phyloP scores from a whole-genome alignment of 2,797 vertebrate genomes.

The Ispidina lecontei region DNA sequence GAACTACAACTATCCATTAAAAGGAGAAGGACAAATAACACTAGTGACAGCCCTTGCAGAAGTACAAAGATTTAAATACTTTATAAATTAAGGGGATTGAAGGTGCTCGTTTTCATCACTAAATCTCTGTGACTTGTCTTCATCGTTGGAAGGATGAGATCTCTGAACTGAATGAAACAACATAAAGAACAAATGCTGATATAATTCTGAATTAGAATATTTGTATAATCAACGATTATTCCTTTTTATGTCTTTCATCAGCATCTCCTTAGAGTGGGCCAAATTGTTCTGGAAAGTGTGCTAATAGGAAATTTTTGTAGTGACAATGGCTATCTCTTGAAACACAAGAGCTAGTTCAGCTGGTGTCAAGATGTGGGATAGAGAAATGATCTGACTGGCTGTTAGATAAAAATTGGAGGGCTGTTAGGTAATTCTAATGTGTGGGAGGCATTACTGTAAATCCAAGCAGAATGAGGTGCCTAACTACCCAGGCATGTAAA shows the following conservation, averaged over 20 bases:
- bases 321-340: neutral
- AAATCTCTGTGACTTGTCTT: constrained; percentile 16
- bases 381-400: neutral
- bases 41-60: constrained; percentile 50
- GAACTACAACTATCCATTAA: constrained; percentile 28
- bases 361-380: neutral
- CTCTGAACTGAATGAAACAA: constrained; percentile 19
- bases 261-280: neutral
- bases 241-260: neutral
- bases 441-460: neutral
- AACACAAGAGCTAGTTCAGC: neutral
- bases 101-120: constrained; percentile 51
- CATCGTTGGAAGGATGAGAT: neutral
- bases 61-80: constrained; percentile 62
- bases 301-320: neutral
- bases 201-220: neutral
- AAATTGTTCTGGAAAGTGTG: neutral
- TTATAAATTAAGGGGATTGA: constrained; percentile 63
- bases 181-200: neutral
- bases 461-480: neutral
- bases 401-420: neutral
- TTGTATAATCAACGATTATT: neutral
- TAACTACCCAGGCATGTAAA: neutral
- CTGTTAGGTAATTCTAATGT: neutral
- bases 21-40: constrained; percentile 20